phyloP scores from a whole-genome alignment of 2,888 invertebrate species.

The Dyspetes luteomarginatus region DNA sequence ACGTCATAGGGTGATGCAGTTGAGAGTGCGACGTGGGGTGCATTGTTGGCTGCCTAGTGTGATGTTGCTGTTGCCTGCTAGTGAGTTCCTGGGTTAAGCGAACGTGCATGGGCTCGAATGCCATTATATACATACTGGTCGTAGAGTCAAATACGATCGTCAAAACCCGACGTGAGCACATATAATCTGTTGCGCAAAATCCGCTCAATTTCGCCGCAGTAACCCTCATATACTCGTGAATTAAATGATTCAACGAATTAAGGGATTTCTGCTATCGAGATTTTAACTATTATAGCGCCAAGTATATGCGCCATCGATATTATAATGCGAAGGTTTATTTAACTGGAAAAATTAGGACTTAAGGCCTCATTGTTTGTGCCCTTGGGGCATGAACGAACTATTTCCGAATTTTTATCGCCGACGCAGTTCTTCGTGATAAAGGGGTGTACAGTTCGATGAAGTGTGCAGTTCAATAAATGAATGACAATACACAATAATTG shows the following conservation, averaged over 20 bases:
- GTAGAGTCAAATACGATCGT: conserved; percentile 62
- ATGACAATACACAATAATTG: too few relatives aligned
- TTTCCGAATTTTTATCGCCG: background rate
- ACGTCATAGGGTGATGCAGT: conserved; percentile 22
- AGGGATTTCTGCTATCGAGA: conserved; percentile 44
- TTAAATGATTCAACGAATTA: conserved; percentile 43
- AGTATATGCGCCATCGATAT: background rate
- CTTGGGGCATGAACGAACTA: too few relatives aligned
- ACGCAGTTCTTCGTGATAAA: too few relatives aligned
- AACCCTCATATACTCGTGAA: conserved; percentile 41
- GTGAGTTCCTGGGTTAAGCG: conserved; percentile 33
- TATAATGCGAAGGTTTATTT: conserved; percentile 1
- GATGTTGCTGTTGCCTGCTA: conserved; percentile 43
- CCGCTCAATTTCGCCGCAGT: conserved; percentile 48
- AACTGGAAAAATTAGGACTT: conserved; percentile 7
- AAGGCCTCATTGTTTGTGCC: too few relatives aligned
- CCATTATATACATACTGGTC: conserved; percentile 16
- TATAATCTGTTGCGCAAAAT: conserved; percentile 61
- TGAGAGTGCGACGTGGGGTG: conserved; percentile 25
- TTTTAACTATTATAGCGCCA: conserved; percentile 30
- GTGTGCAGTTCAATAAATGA: too few relatives aligned
- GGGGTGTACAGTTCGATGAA: too few relatives aligned
- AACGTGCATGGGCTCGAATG: conserved; percentile 56
- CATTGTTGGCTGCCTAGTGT: conserved; percentile 10
- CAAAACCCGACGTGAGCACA: conserved; percentile 56